Base-by-base conservation (phyloP, 1,140 invertebrate species). In the Adoxophyes honmai region DNA sequence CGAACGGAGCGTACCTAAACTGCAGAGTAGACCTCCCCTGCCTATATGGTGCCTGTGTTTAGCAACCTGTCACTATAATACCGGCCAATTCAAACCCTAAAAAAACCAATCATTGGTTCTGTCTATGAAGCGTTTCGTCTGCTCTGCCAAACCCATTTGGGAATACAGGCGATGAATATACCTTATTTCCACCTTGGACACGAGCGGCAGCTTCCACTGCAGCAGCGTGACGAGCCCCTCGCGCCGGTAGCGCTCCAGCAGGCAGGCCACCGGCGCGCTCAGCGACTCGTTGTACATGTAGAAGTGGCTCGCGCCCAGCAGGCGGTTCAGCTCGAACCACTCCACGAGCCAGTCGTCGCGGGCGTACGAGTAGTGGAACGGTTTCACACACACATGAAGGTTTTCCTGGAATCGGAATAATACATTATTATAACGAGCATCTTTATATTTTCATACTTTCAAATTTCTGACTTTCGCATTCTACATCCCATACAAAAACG, bases 271-370 rank as follows among this genome's bases (percentile, higher is more conserved):
- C 42, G 95, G 92, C 1, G 90, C 77, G 4, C 96, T 95, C 18
- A 97, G 89, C 0, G 96, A 97, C 77, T 98, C 94, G 81, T 98
- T 98, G 90, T 98, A 99, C 76, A 99, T 94, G 18, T 96, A 96
- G 77, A 98, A 97, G 78, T 97, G 96, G 18, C 93, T 93, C 0
- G 95, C 95, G 0, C 97, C 97, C 51, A 98, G 88, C 11, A 98
- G 82, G 5, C 92, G 91, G 77, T 98, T 96, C 51, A 98, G 89
- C 87, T 98, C 97, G 59, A 98, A 92, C 90, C 97, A 98, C 89
- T 98, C 97, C 57, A 98, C 90, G 59, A 99, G 89, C 89, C 97
- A 95, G 38, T 95, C 78, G 9, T 93, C 92, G 90, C 95, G 91
- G 75, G 97, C 94, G 84, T 97, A 98, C 62, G 94, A 92, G 74